phyloP scores from a whole-genome alignment of 2,113 vertebrate species.

The Myocastor coypus region DNA sequence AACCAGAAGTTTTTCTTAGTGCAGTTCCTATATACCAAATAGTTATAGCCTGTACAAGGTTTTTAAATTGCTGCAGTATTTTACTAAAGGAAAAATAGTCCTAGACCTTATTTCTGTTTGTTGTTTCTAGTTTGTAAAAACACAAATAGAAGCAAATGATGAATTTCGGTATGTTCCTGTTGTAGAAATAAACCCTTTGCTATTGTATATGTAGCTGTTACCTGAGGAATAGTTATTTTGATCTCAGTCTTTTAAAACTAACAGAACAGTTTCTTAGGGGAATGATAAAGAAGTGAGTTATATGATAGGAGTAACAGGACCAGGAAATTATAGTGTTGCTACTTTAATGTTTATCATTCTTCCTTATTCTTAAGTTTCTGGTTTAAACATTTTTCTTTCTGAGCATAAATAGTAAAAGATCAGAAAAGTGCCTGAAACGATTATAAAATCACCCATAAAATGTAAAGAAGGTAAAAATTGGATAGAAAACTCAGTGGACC shows the following conservation, averaged over 20 bases:
- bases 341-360: neutral
- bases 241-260: conserved; percentile 14
- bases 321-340: conserved; percentile 16
- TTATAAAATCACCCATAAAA: neutral
- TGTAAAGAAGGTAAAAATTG: neutral
- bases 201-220: conserved; percentile 46
- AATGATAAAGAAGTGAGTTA: neutral
- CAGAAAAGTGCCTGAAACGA: neutral
- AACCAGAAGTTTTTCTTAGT: neutral
- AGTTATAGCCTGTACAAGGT: neutral
- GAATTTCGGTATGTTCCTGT: neutral
- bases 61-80: conserved; percentile 13
- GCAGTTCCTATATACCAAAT: neutral
- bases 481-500: neutral
- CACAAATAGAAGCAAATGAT: neutral
- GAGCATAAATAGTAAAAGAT: neutral
- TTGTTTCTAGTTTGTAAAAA: neutral
- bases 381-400: neutral
- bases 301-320: neutral
- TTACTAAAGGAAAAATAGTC: conserved; percentile 15
- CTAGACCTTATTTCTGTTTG: neutral
- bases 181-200: conserved; percentile 33
- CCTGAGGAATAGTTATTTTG: conserved; percentile 33
- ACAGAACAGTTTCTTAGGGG: neutral
- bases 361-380: neutral